These are phyloP conservation scores for Liopterus haemorrhoidalis DNA, from an alignment of 2,888 invertebrate species.

Conservation along the genomic window DNA sequence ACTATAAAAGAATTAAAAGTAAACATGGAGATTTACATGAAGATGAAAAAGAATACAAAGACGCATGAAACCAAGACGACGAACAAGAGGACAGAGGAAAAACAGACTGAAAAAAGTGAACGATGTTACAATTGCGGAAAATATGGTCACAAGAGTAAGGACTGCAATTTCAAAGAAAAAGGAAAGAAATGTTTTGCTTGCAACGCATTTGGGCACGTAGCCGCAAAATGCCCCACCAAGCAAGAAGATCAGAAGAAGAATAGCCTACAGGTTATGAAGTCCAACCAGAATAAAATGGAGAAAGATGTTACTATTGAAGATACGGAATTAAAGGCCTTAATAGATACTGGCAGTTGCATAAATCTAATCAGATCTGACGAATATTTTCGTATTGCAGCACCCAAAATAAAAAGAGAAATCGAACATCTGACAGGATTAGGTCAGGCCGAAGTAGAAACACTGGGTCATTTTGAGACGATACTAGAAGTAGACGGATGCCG, in stretches of 20 bases:
- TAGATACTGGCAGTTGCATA: slow-evolving; percentile 3
- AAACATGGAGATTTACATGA: too few species aligned
- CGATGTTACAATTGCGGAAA: slow-evolving; percentile 12
- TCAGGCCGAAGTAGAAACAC: neutral
- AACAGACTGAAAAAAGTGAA: neutral
- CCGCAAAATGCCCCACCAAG: slow-evolving; percentile 2
- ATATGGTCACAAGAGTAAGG: slow-evolving; percentile 3
- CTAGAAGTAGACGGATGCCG: neutral
- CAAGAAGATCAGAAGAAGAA: neutral
- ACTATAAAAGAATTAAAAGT: too few species aligned
- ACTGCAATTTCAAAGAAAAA: slow-evolving; percentile 7
- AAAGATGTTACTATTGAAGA: slow-evolving; percentile 1
- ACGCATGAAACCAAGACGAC: too few species aligned
- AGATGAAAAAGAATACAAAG: too few species aligned
- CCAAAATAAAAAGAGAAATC: neutral
- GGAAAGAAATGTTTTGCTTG: slow-evolving; percentile 22
- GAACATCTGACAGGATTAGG: slow-evolving; percentile 2
- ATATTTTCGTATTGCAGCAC: slow-evolving; percentile 7
- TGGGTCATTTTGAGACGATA: neutral
- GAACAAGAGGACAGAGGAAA: too few species aligned
- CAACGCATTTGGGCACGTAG: slow-evolving; percentile 19
- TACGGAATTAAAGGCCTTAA: neutral
- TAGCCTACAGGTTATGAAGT: too few species aligned
- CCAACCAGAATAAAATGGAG: neutral
- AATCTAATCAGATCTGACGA: slow-evolving; percentile 4